Base-by-base conservation (phyloP, 2,888 invertebrate genomes). In the Eretmocerus hayati region DNA sequence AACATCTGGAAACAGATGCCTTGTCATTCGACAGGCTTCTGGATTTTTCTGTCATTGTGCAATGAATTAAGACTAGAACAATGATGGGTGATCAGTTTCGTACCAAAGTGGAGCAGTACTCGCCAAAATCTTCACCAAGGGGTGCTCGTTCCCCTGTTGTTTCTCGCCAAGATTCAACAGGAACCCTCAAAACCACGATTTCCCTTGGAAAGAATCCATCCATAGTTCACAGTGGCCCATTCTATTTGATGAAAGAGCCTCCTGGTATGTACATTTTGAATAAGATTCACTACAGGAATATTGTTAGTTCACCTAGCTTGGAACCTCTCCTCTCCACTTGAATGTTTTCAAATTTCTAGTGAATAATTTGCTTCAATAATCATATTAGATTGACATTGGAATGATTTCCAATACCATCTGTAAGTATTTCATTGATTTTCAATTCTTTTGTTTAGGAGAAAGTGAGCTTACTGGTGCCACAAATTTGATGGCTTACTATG, bases 171-270 rank as follows among this genome's bases (percentile, higher is more conserved):
- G 95, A 96, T 77, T 93, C 95, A 54, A 93, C 94, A 60, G 96
- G 95, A 66, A 96, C 95, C 57, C 80, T 96, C 60, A 95, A 95
- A 78, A 94, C 95, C 62, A 96, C 95, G 61, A 96, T 96, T 77
- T 91, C 93, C 56, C 77, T 96, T 59, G 95, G 95, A 61, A 95
- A 95, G 75, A 94, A 93, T 72, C 95, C 96, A 49, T 90, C 94
- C 50, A 94, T 96, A 63, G 91, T 95, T 74, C 92, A 93, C 73
- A 91, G 91, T 76, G 95, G 95, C 66, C 95, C 95, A 64, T 96
- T 96, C 76, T 96, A 96, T 78, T 85, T 96, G 72, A 90, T 95
- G 87, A 93, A 92, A 80, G 93, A 93, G 75, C 89, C 90, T 67
- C 91, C 91, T 77, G 86, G 90, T 89, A 77, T 15, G 50, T 52